Percentiles rank a stretch among this genome's conserved stretches.
These are phyloP conservation scores for Eustalomyia histrio DNA, from an alignment of 2,888 invertebrate species.

Conservation along the genomic window DNA sequence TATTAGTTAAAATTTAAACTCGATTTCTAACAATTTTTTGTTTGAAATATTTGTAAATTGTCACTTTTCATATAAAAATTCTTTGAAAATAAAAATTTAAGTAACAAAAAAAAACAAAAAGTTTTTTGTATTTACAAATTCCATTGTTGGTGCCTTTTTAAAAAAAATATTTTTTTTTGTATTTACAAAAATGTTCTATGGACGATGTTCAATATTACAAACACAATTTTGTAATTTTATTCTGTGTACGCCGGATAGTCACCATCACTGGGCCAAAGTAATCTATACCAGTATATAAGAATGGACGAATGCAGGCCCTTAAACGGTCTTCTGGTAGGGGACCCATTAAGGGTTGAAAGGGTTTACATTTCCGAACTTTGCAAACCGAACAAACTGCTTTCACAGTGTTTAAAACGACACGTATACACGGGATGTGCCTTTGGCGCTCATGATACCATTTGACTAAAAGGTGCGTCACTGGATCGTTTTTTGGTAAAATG, in stretches of 20 bases:
- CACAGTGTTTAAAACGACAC: neutral
- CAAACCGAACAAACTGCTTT: neutral
- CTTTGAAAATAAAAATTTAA: no score
- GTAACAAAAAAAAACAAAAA: no score
- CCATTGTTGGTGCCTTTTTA: no score
- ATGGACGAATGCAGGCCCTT: conserved; percentile 18
- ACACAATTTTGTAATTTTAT: no score
- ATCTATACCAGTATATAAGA: neutral
- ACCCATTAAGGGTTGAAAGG: conserved; percentile 13
- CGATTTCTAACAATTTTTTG: no score
- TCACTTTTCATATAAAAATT: no score
- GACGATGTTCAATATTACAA: no score
- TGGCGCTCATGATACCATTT: conserved; percentile 23
- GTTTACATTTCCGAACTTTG: neutral
- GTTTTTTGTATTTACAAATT: no score
- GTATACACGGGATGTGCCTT: conserved; percentile 14
- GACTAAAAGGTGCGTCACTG: conserved; percentile 8
- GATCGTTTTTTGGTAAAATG: conserved; percentile 5
- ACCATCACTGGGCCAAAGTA: conserved; percentile 15
- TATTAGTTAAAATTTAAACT: no score
- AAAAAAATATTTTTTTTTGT: no score
- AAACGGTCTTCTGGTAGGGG: conserved; percentile 15
- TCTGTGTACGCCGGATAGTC: conserved; percentile 3
- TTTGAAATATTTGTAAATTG: no score
- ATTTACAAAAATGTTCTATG: no score